Conservation (phyloP, 2,113 vertebrate species). For the Crypturellus undulatus region DNA sequence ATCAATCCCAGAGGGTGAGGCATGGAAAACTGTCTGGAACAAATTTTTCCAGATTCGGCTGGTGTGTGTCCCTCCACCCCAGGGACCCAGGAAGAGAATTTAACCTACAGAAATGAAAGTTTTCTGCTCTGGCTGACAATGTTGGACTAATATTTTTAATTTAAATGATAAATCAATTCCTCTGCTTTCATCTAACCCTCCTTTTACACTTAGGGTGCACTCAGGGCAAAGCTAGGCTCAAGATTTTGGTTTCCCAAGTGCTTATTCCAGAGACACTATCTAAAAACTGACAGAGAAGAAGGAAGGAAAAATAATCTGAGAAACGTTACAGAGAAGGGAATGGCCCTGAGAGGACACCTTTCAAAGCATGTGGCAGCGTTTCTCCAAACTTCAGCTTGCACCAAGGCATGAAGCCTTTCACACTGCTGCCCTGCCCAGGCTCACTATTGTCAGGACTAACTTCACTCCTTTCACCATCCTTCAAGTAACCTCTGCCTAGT, state of each 20-base stretch:
- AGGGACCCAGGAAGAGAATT: neutral
- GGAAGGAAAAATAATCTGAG: neutral
- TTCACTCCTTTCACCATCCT: neutral
- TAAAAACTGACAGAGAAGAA: conserved; percentile 3
- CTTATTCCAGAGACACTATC: neutral
- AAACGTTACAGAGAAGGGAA: neutral
- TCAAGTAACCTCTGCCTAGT: neutral
- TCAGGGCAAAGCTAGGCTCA: neutral
- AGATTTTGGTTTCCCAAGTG: neutral
- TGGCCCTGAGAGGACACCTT: neutral
- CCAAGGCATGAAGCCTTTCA: neutral
- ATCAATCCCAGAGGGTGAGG: neutral
- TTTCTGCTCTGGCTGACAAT: neutral
- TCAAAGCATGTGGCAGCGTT: neutral
- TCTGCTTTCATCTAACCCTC: neutral
- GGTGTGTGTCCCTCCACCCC: neutral
- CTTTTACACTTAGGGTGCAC: neutral
- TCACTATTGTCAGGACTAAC: neutral
- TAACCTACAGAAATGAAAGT: neutral
- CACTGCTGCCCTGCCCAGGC: neutral
- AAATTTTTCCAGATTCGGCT: neutral
- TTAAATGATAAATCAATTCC: neutral
- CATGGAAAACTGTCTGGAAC: neutral
- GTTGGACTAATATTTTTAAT: neutral
- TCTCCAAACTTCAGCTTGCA: neutral